Conservation (phyloP, 2,797 vertebrate species). For the Hemibagrus guttatus region DNA sequence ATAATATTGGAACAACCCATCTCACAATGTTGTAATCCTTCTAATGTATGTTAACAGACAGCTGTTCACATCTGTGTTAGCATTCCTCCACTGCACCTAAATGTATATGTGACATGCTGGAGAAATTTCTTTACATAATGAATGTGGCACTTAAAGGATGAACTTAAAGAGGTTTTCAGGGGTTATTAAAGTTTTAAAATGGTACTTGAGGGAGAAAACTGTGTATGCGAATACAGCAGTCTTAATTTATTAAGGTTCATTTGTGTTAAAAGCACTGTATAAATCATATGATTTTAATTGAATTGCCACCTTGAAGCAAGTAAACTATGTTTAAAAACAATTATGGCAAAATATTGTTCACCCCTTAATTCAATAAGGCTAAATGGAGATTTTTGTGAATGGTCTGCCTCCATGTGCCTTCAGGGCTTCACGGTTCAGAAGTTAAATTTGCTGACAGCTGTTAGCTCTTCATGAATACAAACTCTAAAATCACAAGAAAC, state of each 20-base stretch:
- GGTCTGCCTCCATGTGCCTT: constrained; percentile 7
- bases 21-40: background rate
- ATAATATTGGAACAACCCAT: background rate
- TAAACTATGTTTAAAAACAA: background rate
- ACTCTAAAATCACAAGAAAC: constrained; percentile 23
- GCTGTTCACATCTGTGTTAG: constrained; percentile 8
- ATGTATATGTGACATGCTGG: background rate
- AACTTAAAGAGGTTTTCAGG: background rate
- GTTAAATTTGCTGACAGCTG: constrained; percentile 27
- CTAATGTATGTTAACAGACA: constrained; percentile 3
- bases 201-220: background rate
- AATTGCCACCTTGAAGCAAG: background rate
- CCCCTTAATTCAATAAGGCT: background rate
- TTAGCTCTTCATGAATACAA: constrained; percentile 37
- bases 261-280: background rate
- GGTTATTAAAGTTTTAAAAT: background rate
- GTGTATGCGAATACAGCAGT: background rate
- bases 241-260: background rate
- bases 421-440: constrained; percentile 33
- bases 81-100: background rate
- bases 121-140: background rate
- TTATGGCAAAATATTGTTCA: background rate
- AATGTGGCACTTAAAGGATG: background rate
- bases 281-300: too few relatives aligned
- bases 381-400: constrained; percentile 21